Percentiles rank a stretch among this genome's conserved stretches.
These are phyloP conservation scores for Busseola fusca DNA, from an alignment of 2,888 invertebrate species.

Conservation along the genomic window DNA sequence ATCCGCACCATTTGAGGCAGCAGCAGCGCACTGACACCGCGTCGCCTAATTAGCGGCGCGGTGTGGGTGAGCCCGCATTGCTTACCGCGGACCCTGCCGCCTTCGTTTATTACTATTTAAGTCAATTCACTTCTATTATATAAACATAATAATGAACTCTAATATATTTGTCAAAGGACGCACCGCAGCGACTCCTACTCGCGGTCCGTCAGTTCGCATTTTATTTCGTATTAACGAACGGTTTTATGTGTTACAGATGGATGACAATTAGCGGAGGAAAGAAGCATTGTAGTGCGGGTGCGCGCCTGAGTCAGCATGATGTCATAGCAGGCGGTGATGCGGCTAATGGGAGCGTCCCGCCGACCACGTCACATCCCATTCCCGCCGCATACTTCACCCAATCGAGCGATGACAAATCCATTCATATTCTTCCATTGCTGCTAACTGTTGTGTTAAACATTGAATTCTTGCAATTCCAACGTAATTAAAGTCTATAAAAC, in stretches of 20 bases:
- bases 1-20: constrained; percentile 83
- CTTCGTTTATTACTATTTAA: constrained; percentile 77
- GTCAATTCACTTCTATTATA: constrained; percentile 58
- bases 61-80: constrained; percentile 86
- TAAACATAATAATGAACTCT: constrained; percentile 66
- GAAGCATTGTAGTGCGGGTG: constrained; percentile 66
- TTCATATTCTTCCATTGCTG: constrained; percentile 81
- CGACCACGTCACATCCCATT: constrained; percentile 80
- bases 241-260: constrained; percentile 76
- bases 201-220: constrained; percentile 26
- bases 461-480: constrained; percentile 76
- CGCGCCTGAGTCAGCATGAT: constrained; percentile 84
- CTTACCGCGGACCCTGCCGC: constrained; percentile 69
- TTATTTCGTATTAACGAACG: constrained; percentile 54
- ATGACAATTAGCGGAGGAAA: constrained; percentile 69
- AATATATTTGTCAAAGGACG: constrained; percentile 64
- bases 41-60: constrained; percentile 83
- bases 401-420: constrained; percentile 87
- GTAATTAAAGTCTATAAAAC: constrained; percentile 72
- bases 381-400: constrained; percentile 84
- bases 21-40: constrained; percentile 74
- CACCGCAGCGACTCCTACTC: constrained; percentile 32
- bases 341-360: constrained; percentile 84
- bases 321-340: constrained; percentile 77
- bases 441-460: constrained; percentile 74